Evolutionary conservation across 2,113 vertebrate genomes (phyloP), one percentile per base, ranked within the genome.

Genomic region (Ranitomeya imitator): DNA sequence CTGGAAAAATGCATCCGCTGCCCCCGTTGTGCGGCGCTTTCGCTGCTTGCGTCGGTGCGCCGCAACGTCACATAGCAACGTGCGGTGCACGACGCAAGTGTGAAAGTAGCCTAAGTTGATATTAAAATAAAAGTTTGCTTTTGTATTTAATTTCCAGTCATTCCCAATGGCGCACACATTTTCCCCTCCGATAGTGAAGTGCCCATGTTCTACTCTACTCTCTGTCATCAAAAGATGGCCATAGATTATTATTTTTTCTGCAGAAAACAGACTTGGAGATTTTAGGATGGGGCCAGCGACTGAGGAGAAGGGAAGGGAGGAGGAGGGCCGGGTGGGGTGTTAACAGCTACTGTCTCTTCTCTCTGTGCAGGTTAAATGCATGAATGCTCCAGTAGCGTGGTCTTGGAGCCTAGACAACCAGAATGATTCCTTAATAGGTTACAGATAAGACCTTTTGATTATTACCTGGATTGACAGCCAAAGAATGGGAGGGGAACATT

Each of bases 401-500:
- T 79, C 90, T 90, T 61, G 91, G 92, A 95, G 92, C 90, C 91
- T 88, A 91, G 92, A 86, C 92, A 60, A 89, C 76, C 82, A 6
- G 59, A 87, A 85, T 88, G 69, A 89, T 91, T 91, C 90, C 74
- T 83, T 88, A 92, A 92, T 86, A 92, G 92, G 89, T 92, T 91
- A 88, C 92, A 93, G 95, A 95, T 93, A 94, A 96, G 94, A 90
- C 91, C 91, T 91, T 85, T 85, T 95, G 94, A 95, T 93, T 93
- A 90, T 96, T 96, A 96, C 94, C 93, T 94, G 95, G 93, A 93
- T 91, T 95, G 96, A 96, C 95, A 96, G 94, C 79, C 89, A 65
- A 91, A 93, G 93, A 94, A 95, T 92, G 93, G 94, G 95, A 96
- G 94, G 94, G 90, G 89, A 91, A 90, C 89, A 37, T 82, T 91